Evolutionary conservation across 2,113 vertebrate species (phyloP).

Genomic region (Galemys pyrenaicus): DNA sequence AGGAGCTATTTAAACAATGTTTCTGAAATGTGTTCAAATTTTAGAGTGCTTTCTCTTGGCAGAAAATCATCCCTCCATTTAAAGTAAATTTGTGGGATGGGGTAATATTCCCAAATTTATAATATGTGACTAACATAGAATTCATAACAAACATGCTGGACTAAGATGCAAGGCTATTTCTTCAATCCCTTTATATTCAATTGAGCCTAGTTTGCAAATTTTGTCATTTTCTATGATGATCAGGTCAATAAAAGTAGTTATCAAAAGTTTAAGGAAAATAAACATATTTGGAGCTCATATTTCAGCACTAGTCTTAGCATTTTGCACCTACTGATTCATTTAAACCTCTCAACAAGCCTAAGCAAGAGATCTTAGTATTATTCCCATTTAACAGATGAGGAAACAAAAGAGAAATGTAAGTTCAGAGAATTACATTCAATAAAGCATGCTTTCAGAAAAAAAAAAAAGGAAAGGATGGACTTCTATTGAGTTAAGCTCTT

Average conservation of each 20-base stretch:
- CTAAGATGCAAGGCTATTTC: background rate
- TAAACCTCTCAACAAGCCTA: background rate
- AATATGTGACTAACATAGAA: background rate
- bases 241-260: background rate
- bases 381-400: background rate
- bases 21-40: background rate
- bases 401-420: background rate
- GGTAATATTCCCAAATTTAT: background rate
- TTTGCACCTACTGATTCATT: background rate
- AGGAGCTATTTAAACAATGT: background rate
- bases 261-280: background rate
- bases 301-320: background rate
- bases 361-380: background rate
- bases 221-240: background rate
- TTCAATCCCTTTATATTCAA: background rate
- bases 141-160: conserved; percentile 34
- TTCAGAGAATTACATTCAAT: background rate
- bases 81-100: background rate
- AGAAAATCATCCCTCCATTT: conserved; percentile 3
- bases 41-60: background rate
- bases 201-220: background rate
- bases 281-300: background rate
- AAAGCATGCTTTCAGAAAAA: conserved; percentile 18
- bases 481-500: conserved; percentile 6
- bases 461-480: background rate